A percentile compares a stretch with the other conserved stretches of the same genome.
Conservation (phyloP, 2,888 invertebrate genomes). For the Drosophila parthenogenetica region DNA sequence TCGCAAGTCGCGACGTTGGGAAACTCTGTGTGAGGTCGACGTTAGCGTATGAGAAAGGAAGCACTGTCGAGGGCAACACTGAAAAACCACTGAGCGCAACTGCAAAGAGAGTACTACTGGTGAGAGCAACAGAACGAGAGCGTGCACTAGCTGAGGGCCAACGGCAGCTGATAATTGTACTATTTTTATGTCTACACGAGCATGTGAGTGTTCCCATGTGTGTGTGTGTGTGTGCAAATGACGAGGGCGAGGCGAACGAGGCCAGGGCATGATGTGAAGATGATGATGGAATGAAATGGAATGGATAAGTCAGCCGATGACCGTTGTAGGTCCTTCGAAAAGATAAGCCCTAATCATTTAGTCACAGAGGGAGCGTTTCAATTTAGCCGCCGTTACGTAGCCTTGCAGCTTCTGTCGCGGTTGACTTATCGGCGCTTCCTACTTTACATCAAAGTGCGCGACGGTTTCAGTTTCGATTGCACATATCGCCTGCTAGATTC, state of each 20-base stretch:
- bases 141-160: slow-evolving; percentile 54
- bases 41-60: slow-evolving; percentile 66
- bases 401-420: slow-evolving; percentile 48
- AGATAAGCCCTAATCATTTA: slow-evolving; percentile 79
- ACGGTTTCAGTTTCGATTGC: slow-evolving; percentile 38
- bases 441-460: slow-evolving; percentile 62
- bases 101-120: slow-evolving; percentile 52
- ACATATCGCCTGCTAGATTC: slow-evolving; percentile 29
- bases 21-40: slow-evolving; percentile 71
- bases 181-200: slow-evolving; percentile 16
- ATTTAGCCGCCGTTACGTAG: slow-evolving; percentile 47
- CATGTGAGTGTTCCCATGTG: slow-evolving; percentile 28
- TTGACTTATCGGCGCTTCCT: slow-evolving; percentile 61
- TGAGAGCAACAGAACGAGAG: slow-evolving; percentile 25
- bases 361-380: slow-evolving; percentile 61
- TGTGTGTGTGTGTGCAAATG: slow-evolving; percentile 11
- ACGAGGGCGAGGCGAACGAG: slow-evolving; percentile 52
- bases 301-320: slow-evolving; percentile 34
- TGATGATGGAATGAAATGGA: slow-evolving; percentile 23
- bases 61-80: slow-evolving; percentile 61
- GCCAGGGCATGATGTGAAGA: slow-evolving; percentile 54
- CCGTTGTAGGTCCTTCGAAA: slow-evolving; percentile 69
- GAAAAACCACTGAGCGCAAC: slow-evolving; percentile 68
- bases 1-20: slow-evolving; percentile 35
- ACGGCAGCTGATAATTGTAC: slow-evolving; percentile 75